Evolutionary conservation across 2,113 vertebrate genomes (phyloP), one percentile per base, ranked within the genome.

Genomic region (Aix galericulata): DNA sequence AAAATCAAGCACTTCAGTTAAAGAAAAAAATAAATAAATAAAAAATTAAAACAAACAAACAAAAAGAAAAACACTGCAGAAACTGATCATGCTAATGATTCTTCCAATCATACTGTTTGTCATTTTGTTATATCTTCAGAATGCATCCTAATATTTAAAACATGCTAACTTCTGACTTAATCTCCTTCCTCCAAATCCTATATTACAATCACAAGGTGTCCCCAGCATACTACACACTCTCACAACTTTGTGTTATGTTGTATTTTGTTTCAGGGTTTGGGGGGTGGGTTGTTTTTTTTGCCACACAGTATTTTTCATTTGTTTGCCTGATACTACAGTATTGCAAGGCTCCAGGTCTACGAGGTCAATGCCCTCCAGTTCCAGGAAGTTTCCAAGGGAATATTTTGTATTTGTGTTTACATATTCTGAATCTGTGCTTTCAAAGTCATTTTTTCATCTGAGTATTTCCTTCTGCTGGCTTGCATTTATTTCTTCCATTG

Each of bases 361-460:
- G 23, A 73, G 48, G 21, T 82, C 58, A 73, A 2, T 68, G 17
- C 23, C 53, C 50, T 93, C 32, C 32, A 73, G 1, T 60, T 96
- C 77, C 58, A 69, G 71, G 34, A 59, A 32, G 3, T 64, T 81
- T 87, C 55, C 62, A 56, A 38, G n/a, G 18, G 8, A 75, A 46
- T 85, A 82, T 79, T 91, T 89, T 91, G 82, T 82, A 27, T 91
- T 95, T 91, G 67, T 82, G 62, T 81, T 94, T 91, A 72, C 44
- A 42, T 64, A 32, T 53, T 85, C 73, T 85, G 62, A 85, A 80
- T 78, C 40, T 66, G 22, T 60, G 44, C 29, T 91, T 91, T 76
- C 55, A 48, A 72, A 95, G 82, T 29, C 0, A 21, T 80, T 91
- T 93, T 91, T 23, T 76, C 40, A 17, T 29, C 17, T 8, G 62